Evolutionary conservation across 2,888 invertebrate genomes (phyloP).

Genomic region (Cheilosia grossa): DNA sequence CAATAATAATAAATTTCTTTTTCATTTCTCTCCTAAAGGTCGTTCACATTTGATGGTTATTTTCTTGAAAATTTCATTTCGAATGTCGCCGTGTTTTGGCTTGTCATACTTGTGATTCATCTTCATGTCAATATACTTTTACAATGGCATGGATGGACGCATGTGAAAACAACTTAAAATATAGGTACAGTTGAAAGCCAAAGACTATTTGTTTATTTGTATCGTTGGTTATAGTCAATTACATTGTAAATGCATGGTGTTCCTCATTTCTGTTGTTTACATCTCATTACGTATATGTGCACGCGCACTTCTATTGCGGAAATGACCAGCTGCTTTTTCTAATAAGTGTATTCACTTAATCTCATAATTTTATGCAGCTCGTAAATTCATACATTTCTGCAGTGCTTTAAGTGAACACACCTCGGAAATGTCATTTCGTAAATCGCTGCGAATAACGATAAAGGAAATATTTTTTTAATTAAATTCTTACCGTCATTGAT

Average conservation of each 20-base stretch:
- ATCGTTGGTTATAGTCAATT: neutral
- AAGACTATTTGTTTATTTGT: neutral
- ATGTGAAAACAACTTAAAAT: neutral
- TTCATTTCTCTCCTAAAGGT: constrained; percentile 16
- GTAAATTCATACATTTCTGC: too few relatives aligned
- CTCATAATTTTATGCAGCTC: too few relatives aligned
- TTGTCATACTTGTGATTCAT: constrained; percentile 43
- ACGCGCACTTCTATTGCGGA: constrained; percentile 2
- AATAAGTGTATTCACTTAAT: too few relatives aligned
- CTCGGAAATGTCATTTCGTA: too few relatives aligned
- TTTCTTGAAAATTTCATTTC: constrained; percentile 16
- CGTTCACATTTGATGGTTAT: constrained; percentile 33
- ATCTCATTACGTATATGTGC: neutral
- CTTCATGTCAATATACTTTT: neutral
- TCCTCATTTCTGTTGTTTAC: too few relatives aligned
- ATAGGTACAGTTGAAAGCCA: neutral
- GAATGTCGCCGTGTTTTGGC: constrained; percentile 6
- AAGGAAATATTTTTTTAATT: too few relatives aligned
- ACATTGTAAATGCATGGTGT: neutral
- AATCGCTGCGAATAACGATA: too few relatives aligned
- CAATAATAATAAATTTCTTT: neutral
- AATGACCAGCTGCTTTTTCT: constrained; percentile 2
- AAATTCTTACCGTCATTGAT: too few relatives aligned
- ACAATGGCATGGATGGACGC: neutral
- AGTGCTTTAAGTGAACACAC: too few relatives aligned